Base-by-base conservation (phyloP, 1,140 invertebrate species). In the Dufourea novaeangliae region DNA sequence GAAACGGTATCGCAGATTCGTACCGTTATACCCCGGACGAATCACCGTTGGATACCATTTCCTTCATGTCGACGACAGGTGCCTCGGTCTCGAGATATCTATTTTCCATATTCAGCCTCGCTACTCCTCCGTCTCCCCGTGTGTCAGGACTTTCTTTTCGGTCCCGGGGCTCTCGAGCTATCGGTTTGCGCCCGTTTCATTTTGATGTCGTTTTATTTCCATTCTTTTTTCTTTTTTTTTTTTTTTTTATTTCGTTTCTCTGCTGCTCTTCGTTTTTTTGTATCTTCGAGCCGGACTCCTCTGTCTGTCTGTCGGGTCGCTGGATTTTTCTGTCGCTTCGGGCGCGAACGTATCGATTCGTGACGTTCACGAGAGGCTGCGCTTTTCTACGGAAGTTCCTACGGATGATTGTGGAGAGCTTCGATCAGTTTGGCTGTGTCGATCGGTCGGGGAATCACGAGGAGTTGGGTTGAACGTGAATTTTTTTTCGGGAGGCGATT, bases 21-120 rank as follows among this genome's bases (percentile, higher is more conserved):
- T 78, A 79, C 57, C 59, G 69, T 57, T 85, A 75, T 78, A 50
- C 52, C 57, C 52, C n/a, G n/a, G 64, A 76, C 73, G 82, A 80
- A 84, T 84, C 82, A 77, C 44, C 70, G 39, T n/a, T 68, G 71
- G 73, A 79, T 84, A 82, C 61, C 82, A 85, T 84, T 85, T 85
- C 79, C 70, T 84, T 68, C 74, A 70, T 72, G 79, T 84, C 82
- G 83, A 44, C 66, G 82, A 79, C 83, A 84, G 83, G 39, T 81
- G 78, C 61, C n/a, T 74, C 74, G 41, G 63, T 56, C 74, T 71
- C 70, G 78, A 81, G 79, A 85, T 85, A 85, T 75, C 79, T 72
- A 62, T 84, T 85, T 84, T 84, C 70, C 70, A 82, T 85, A 84
- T 81, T 80, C 73, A 69, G n/a, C 25, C 61, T 25, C 39, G n/a